These are phyloP conservation scores for Colletes gigas DNA, from an alignment of 1,140 invertebrate genomes.

Conservation along the genomic window DNA sequence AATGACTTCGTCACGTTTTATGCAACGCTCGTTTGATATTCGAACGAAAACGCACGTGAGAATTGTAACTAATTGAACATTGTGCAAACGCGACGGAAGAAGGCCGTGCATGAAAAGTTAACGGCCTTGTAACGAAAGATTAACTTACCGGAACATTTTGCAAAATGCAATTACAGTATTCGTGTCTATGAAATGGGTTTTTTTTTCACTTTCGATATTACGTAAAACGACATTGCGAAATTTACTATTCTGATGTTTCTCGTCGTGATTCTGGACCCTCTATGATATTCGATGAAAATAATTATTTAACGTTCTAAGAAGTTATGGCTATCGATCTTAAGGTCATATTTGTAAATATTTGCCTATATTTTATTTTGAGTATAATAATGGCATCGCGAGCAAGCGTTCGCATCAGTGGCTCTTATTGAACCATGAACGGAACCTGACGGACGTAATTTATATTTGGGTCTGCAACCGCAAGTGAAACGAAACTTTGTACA, in stretches of 20 bases:
- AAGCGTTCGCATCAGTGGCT: neutral
- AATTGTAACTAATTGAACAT: conserved; percentile 39
- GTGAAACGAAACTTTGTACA: conserved; percentile 14
- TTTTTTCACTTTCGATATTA: conserved; percentile 36
- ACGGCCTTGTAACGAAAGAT: conserved; percentile 64
- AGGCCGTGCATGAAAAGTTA: conserved; percentile 47
- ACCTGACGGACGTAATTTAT: neutral
- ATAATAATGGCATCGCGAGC: too few relatives aligned
- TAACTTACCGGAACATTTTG: conserved; percentile 63
- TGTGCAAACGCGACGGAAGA: conserved; percentile 44
- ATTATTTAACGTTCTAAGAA: neutral
- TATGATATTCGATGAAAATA: neutral
- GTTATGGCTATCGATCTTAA: neutral
- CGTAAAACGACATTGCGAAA: conserved; percentile 21
- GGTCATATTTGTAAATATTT: too few relatives aligned
- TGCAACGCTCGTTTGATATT: conserved; percentile 10
- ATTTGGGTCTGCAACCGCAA: conserved; percentile 13
- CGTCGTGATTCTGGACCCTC: neutral
- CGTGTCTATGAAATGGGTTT: conserved; percentile 27
- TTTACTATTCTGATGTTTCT: neutral
- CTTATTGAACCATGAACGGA: neutral
- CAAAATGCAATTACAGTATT: conserved; percentile 31
- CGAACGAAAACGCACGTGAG: conserved; percentile 39
- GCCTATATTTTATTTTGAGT: too few relatives aligned
- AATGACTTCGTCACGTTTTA: too few relatives aligned